Evolutionary conservation across 2,113 vertebrate species (phyloP).

Genomic region (Onychostoma macrolepis): DNA sequence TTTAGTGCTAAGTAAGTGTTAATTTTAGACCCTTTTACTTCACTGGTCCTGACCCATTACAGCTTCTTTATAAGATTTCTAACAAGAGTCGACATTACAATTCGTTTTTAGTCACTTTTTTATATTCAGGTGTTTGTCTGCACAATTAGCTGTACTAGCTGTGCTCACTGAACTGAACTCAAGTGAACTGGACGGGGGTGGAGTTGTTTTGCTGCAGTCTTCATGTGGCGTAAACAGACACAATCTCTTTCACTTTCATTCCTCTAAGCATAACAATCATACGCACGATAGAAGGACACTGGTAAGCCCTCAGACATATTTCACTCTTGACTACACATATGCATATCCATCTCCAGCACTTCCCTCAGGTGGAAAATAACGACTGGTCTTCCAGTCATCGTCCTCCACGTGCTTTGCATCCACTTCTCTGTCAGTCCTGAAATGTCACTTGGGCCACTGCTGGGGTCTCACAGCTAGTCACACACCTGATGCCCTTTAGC

Average conservation of each 20-base stretch:
- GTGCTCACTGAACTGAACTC: background rate
- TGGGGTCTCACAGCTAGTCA: constrained; percentile 16
- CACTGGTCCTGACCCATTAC: background rate
- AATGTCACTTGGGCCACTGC: constrained; percentile 25
- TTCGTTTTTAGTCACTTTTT: background rate
- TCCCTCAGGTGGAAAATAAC: background rate
- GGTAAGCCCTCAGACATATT: background rate
- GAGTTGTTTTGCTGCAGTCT: background rate
- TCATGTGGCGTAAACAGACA: background rate
- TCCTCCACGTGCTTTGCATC: background rate
- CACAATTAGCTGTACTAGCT: background rate
- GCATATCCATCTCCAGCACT: constrained; percentile 9
- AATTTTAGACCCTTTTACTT: background rate
- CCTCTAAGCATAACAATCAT: background rate
- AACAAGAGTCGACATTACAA: too few relatives aligned
- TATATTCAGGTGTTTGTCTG: background rate
- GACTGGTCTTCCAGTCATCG: background rate
- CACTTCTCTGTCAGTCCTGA: constrained; percentile 24
- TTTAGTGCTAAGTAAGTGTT: background rate
- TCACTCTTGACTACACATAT: background rate
- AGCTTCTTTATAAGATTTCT: background rate
- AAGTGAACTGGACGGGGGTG: background rate
- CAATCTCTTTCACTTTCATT: constrained; percentile 14
- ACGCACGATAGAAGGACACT: background rate
- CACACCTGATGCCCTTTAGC: constrained; percentile 22